Evolutionary conservation across 1,140 invertebrate species (phyloP).

Genomic region (Brachionus asplanchnoidis): DNA sequence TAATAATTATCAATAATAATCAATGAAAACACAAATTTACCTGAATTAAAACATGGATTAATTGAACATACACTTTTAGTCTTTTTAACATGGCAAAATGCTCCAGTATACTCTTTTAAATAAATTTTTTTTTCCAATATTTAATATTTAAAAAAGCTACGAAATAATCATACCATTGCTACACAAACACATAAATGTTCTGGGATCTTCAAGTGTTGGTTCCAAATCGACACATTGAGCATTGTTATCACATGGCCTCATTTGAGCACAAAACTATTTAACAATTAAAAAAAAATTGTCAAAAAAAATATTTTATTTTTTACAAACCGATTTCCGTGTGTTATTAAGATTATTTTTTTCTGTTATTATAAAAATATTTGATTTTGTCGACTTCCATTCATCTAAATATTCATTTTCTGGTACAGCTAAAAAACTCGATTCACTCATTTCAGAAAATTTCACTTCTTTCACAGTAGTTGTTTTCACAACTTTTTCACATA

Average conservation of each 20-base stretch:
- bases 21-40: not conserved
- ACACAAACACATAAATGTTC: conserved; percentile 13
- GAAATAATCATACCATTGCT: not conserved
- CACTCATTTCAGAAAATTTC: not conserved
- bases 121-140: not conserved
- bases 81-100: conserved; percentile 32
- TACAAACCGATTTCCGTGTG: not conserved
- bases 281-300: not conserved
- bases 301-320: not conserved
- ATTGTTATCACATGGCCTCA: conserved; percentile 29
- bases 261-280: not conserved
- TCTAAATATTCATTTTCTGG: not conserved
- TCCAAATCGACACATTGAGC: conserved; percentile 25
- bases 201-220: not conserved
- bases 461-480: too few relatives aligned
- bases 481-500: not conserved
- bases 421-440: not conserved
- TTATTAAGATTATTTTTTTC: not conserved
- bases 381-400: not conserved
- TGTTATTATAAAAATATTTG: not conserved
- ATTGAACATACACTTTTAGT: not conserved
- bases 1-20: not conserved
- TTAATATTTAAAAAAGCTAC: not conserved
- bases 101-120: not conserved
- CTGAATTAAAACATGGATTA: conserved; percentile 22